Evolutionary conservation across 2,888 invertebrate species (phyloP).

Genomic region (Ganaspis brasiliensis): DNA sequence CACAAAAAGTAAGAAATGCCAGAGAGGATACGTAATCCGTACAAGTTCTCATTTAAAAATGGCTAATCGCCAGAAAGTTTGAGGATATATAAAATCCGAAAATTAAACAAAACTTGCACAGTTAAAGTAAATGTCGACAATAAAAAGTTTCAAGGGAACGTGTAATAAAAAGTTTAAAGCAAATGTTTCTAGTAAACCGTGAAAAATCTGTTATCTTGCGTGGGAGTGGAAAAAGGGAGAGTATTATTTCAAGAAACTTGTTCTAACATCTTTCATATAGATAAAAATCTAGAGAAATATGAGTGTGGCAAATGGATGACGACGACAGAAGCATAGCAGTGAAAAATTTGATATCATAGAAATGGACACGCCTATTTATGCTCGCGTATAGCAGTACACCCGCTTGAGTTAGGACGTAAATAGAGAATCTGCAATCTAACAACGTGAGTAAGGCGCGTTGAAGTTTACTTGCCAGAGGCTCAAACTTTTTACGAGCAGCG

Average conservation of each 20-base stretch:
- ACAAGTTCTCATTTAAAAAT: too few relatives aligned
- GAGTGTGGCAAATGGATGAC: constrained; percentile 1
- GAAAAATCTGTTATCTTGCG: not conserved
- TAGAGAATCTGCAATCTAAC: constrained; percentile 35
- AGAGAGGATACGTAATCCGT: too few relatives aligned
- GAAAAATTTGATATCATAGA: constrained; percentile 40
- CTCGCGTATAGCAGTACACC: not conserved
- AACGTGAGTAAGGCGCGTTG: constrained; percentile 25
- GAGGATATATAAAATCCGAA: too few relatives aligned
- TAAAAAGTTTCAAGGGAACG: not conserved
- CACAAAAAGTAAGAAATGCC: too few relatives aligned
- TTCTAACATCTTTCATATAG: not conserved
- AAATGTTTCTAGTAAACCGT: not conserved
- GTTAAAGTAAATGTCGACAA: too few relatives aligned
- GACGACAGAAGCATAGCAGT: not conserved
- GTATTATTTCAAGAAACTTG: constrained; percentile 12
- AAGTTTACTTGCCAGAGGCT: constrained; percentile 38
- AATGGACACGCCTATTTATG: constrained; percentile 34
- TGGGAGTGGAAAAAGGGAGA: not conserved
- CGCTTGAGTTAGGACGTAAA: constrained; percentile 26
- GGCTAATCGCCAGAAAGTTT: too few relatives aligned
- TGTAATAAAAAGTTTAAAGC: not conserved
- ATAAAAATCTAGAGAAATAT: constrained; percentile 20
- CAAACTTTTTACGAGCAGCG: constrained; percentile 40
- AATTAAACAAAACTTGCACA: too few relatives aligned